Evolutionary conservation across 2,113 vertebrate genomes (phyloP), one percentile per base, ranked within the genome.

Genomic region (Ondatra zibethicus): DNA sequence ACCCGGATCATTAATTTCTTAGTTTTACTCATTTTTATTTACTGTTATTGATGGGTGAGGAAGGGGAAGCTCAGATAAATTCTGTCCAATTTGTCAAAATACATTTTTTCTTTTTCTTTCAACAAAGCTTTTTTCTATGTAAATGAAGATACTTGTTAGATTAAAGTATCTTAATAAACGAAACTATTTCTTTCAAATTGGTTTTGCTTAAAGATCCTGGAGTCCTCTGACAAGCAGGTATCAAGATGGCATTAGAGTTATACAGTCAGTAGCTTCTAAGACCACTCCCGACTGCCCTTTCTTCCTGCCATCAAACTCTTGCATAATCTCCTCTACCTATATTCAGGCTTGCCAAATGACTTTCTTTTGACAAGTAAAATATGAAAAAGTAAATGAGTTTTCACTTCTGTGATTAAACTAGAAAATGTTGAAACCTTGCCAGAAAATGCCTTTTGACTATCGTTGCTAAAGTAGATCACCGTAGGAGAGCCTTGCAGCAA

Each of bases 131-230:
- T 70, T 82, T 47, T 9, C 12, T 8, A 12, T 76, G 82, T 95
- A 77, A 87, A 55, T 91, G 29, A 96, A 45, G 58, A 85, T 68
- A 81, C 16, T 93, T 87, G 52, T 61, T 76, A 61, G 21, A 87
- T 78, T 95, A 63, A 39, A 39, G 1, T 84, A 33, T 50, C 61
- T 33, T 68, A 33, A n/a, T 50, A 95, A 96, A 11, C 50, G 81
- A 89, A 92, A 10, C 9, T 80, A 1, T 65, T 84, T 6, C 73
- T 90, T 36, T 76, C 13, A 90, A 76, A 39, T 52, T 88, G 47
- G 14, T 89, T 94, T 70, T 70, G 5, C 33, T 33, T 68, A 14
- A 68, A 63, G 87, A 87, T 85, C 16, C 72, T 85, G 80, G 16
- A 58, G 11, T 63, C 39, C 36, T 70, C 87, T 63, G 36, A 90